These are phyloP conservation scores for Fragum fragum DNA, from an alignment of 2,888 invertebrate genomes.

Conservation along the genomic window DNA sequence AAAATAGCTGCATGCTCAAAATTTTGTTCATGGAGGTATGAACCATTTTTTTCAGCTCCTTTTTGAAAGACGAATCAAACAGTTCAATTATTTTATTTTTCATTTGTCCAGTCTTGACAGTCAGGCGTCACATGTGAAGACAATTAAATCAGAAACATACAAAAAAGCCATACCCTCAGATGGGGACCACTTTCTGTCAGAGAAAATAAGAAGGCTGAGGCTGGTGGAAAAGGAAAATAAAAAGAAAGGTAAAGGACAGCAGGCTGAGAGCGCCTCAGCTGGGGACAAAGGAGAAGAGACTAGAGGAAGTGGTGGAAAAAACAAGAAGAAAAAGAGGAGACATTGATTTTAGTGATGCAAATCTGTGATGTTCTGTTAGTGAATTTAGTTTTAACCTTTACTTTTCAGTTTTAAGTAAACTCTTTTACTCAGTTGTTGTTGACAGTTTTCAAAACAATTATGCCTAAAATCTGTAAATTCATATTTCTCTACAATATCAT, in stretches of 20 bases:
- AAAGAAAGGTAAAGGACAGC: conserved; percentile 24
- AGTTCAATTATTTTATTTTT: too few species aligned
- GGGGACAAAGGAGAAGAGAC: conserved; percentile 4
- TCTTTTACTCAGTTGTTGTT: too few species aligned
- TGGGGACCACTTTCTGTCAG: conserved; percentile 12
- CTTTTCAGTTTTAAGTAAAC: too few species aligned
- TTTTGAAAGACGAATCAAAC: too few species aligned
- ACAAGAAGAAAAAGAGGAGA: background rate
- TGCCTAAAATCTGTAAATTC: too few species aligned
- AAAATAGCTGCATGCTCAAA: too few species aligned
- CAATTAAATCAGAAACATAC: conserved; percentile 42
- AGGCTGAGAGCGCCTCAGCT: background rate
- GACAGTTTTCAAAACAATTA: too few species aligned
- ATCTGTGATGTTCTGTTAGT: background rate
- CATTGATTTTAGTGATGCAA: background rate
- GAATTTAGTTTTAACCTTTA: too few species aligned
- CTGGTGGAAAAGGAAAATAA: conserved; percentile 14
- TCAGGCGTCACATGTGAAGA: conserved; percentile 1
- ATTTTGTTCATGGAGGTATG: too few species aligned
- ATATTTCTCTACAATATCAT: too few species aligned
- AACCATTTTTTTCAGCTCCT: too few species aligned
- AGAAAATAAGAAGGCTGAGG: conserved; percentile 47
- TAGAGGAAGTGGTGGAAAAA: background rate
- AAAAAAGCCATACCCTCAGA: conserved; percentile 29
- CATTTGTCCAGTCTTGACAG: background rate